These are phyloP conservation scores for Idaea dimidiata DNA, from an alignment of 2,888 invertebrate genomes.

Conservation along the genomic window DNA sequence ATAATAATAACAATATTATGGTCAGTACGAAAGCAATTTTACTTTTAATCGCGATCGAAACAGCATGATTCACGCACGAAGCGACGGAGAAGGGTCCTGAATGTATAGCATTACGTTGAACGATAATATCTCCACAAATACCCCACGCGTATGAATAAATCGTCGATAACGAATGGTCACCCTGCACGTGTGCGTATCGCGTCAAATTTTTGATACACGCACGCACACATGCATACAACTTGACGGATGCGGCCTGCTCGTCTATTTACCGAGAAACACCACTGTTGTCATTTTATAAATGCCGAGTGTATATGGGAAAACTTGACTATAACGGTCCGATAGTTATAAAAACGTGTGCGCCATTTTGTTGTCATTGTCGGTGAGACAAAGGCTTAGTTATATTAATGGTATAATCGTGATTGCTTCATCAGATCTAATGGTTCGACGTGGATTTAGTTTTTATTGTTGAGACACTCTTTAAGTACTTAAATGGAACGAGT, in stretches of 20 bases:
- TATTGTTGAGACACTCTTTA: neutral
- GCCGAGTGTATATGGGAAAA: slow-evolving; percentile 35
- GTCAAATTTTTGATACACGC: slow-evolving; percentile 12
- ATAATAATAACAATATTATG: slow-evolving; percentile 9
- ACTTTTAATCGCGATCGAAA: slow-evolving; percentile 40
- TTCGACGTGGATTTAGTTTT: slow-evolving; percentile 6
- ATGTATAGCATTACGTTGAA: neutral
- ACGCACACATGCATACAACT: slow-evolving; percentile 24
- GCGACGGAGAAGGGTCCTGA: slow-evolving; percentile 6
- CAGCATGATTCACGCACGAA: slow-evolving; percentile 31
- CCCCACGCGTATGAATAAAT: slow-evolving; percentile 9
- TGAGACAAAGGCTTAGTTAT: slow-evolving; percentile 29
- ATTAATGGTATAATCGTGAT: slow-evolving; percentile 23
- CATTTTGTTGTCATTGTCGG: slow-evolving; percentile 27
- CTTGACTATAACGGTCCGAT: slow-evolving; percentile 33
- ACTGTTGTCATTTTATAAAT: slow-evolving; percentile 36
- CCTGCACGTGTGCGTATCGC: slow-evolving; percentile 24
- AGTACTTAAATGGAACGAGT: neutral
- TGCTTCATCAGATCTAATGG: slow-evolving; percentile 21
- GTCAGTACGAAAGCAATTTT: neutral
- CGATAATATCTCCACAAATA: slow-evolving; percentile 5
- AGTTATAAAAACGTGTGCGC: slow-evolving; percentile 33
- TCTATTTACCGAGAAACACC: slow-evolving; percentile 41
- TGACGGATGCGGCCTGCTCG: slow-evolving; percentile 60
- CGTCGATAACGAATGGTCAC: slow-evolving; percentile 16